Evolutionary conservation across 2,888 invertebrate species (phyloP), one percentile per base, ranked within the genome.

Genomic region (Parapristionchus giblindavisi): DNA sequence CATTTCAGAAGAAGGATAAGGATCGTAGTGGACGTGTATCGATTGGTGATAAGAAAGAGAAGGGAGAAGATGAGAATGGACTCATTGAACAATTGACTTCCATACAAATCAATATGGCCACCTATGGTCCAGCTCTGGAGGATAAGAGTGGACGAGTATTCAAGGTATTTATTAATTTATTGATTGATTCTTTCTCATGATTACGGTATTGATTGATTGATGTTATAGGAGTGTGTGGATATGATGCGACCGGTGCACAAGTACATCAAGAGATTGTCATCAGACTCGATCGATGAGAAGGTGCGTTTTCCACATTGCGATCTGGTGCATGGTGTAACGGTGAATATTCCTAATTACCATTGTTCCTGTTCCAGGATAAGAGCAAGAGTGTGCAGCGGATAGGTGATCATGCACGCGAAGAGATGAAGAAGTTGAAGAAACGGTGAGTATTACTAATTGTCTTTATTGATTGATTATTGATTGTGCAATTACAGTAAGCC

Each of bases 241-340:
- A 76, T 85, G 48, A 80, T 85, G 76, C 77, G 81, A 52, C 85
- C 85, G 2, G 83, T 85, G 29, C 79, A 81, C 36, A 86, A 86
- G 78, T 83, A 85, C 75, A 83, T 86, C 78, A 85, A 85, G 76
- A 77, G 80, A 51, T 36, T 73, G 61, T 61, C 60, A 63, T 76
- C 76, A 32, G 79, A 78, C 14, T 77, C 77, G 3, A 71, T 74
- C 36, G 79, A 81, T 27, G 52, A 65, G 29, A 77, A 80, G 63
- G 70, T 70, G 38, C 36, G 54, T 2, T 56, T 11, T 8, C 24
- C 56, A n/a, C n/a, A n/a, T n/a, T n/a, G n/a, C n/a, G n/a, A n/a
- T n/a, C 21, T 48, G 48, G 21, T 21, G 21, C 14, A 14, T 48
- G 48, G 21, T 48, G 14, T 14, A 48, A 48, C 14, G 11, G 21